A percentile compares a stretch with the other conserved stretches of the same genome.
Evolutionary conservation across 2,888 invertebrate species (phyloP).

Genomic region (Osmoderma eremita): DNA sequence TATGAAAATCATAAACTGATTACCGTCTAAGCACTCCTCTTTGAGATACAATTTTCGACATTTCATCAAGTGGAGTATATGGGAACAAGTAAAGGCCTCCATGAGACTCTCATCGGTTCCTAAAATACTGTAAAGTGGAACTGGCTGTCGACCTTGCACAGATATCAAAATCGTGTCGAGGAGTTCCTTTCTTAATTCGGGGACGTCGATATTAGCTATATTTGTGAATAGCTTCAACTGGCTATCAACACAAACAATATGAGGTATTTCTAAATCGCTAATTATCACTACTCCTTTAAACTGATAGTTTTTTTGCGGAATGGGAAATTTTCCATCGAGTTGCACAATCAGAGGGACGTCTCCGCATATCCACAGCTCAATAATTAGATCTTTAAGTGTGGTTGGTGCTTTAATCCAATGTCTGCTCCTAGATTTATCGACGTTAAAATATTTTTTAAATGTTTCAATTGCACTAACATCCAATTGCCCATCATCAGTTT

Average conservation of each 20-base stretch:
- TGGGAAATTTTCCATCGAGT: neutral
- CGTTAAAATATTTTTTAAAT: neutral
- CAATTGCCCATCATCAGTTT: neutral
- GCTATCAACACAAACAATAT: neutral
- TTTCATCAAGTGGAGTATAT: conserved; percentile 4
- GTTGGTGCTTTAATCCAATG: too few species aligned
- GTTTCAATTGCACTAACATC: neutral
- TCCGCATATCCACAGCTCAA: neutral
- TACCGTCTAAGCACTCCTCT: neutral
- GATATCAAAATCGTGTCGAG: neutral
- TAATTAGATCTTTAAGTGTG: neutral
- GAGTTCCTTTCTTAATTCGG: too few species aligned
- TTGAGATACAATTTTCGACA: neutral
- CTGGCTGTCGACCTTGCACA: neutral
- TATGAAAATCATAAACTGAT: neutral
- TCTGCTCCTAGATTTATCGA: too few species aligned
- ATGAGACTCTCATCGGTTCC: neutral
- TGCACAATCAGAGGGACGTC: neutral
- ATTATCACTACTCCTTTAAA: neutral
- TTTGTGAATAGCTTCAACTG: neutral
- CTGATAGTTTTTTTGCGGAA: neutral
- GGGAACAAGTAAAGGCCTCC: neutral
- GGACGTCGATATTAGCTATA: neutral
- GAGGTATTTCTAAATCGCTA: neutral
- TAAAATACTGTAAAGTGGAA: neutral